phyloP scores from a whole-genome alignment of 2,797 vertebrate genomes.

The Natrix natrix region DNA sequence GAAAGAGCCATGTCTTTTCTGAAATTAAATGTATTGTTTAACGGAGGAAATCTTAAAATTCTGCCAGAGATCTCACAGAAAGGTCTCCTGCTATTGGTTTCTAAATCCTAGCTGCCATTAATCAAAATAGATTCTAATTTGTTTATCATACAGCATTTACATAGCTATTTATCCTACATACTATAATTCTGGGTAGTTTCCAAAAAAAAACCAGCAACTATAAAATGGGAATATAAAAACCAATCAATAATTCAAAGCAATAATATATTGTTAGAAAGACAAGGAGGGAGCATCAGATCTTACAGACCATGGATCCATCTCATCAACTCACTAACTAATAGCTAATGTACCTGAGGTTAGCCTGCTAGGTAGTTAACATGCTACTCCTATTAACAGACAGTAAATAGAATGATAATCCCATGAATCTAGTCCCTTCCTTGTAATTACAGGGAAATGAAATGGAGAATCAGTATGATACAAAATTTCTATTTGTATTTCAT shows the following conservation, averaged over 20 bases:
- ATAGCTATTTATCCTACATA: too few relatives aligned
- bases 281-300: too few relatives aligned
- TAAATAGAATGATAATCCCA: background rate
- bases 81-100: background rate
- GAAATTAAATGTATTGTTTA: background rate
- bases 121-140: background rate
- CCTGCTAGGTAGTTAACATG: background rate
- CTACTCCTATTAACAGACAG: background rate
- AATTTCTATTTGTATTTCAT: too few relatives aligned
- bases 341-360: background rate
- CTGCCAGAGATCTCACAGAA: background rate
- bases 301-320: too few relatives aligned
- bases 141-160: too few relatives aligned
- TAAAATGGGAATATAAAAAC: too few relatives aligned
- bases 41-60: background rate
- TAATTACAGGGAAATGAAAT: background rate
- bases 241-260: too few relatives aligned
- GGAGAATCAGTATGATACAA: background rate
- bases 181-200: too few relatives aligned
- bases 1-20: background rate
- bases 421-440: background rate
- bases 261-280: too few relatives aligned
- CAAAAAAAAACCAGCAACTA: too few relatives aligned
- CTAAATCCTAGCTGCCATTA: background rate
- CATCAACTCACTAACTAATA: too few relatives aligned